Conservation (phyloP, 2,888 invertebrate genomes). For the Mimas tiliae region DNA sequence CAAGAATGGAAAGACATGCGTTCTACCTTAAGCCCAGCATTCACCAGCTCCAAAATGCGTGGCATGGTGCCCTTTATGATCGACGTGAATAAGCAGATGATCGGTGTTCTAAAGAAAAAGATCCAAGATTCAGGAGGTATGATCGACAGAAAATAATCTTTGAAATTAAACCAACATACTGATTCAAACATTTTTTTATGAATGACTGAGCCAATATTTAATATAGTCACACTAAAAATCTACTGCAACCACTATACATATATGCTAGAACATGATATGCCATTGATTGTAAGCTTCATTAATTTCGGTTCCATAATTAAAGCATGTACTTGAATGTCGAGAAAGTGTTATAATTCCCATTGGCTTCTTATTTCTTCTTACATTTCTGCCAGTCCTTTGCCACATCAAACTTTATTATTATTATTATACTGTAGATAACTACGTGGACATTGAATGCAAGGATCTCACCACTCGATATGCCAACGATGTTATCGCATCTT, state of each 20-base stretch:
- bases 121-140: constrained; percentile 36
- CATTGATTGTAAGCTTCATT: too few relatives aligned
- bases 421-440: constrained; percentile 40
- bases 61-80: constrained; percentile 67
- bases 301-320: too few relatives aligned
- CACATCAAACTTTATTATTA: constrained; percentile 15
- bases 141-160: background rate
- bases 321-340: too few relatives aligned
- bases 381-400: background rate
- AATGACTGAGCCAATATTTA: too few relatives aligned
- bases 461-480: constrained; percentile 74
- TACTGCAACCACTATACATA: too few relatives aligned
- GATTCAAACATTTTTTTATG: too few relatives aligned
- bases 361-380: too few relatives aligned
- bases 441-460: constrained; percentile 65
- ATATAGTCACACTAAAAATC: too few relatives aligned
- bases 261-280: too few relatives aligned
- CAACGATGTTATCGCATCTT: constrained; percentile 82
- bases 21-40: constrained; percentile 70
- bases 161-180: too few relatives aligned
- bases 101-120: constrained; percentile 44
- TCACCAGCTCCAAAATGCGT: constrained; percentile 78
- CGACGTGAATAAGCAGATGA: constrained; percentile 61
- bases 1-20: constrained; percentile 69
- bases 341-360: too few relatives aligned